phyloP scores from a whole-genome alignment of 2,888 invertebrate species.

The Oligia fasciuncula region DNA sequence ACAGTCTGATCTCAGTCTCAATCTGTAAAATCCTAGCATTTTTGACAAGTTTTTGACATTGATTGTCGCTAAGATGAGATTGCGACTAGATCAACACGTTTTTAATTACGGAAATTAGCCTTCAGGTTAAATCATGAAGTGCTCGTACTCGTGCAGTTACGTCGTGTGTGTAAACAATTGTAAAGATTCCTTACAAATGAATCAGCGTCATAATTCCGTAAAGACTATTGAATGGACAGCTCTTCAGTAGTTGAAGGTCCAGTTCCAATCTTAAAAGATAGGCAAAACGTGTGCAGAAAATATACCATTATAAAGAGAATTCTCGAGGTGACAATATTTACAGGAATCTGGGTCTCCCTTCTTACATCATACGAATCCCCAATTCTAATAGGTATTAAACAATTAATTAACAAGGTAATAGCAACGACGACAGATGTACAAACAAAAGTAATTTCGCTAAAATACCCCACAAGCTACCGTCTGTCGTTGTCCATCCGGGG shows the following conservation, averaged over 20 bases:
- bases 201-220: background rate
- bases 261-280: background rate
- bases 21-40: too few species aligned
- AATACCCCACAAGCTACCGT: slow-evolving; percentile 60
- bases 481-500: slow-evolving; percentile 41
- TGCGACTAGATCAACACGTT: too few species aligned
- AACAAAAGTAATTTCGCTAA: slow-evolving; percentile 82
- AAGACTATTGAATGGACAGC: background rate
- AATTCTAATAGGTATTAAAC: slow-evolving; percentile 31
- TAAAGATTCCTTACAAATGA: slow-evolving; percentile 11
- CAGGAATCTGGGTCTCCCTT: background rate
- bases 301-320: background rate
- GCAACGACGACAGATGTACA: slow-evolving; percentile 54
- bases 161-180: background rate
- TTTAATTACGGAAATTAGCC: too few species aligned
- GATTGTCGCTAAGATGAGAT: too few species aligned
- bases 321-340: slow-evolving; percentile 6
- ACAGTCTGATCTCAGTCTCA: too few species aligned
- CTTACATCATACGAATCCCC: background rate
- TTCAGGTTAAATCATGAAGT: background rate
- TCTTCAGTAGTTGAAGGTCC: slow-evolving; percentile 14
- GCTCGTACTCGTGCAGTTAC: background rate
- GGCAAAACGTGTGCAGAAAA: background rate
- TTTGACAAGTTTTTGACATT: too few species aligned
- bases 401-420: slow-evolving; percentile 57